Base-by-base conservation (phyloP, 2,888 invertebrate genomes). In the Adelphocoris suturalis region DNA sequence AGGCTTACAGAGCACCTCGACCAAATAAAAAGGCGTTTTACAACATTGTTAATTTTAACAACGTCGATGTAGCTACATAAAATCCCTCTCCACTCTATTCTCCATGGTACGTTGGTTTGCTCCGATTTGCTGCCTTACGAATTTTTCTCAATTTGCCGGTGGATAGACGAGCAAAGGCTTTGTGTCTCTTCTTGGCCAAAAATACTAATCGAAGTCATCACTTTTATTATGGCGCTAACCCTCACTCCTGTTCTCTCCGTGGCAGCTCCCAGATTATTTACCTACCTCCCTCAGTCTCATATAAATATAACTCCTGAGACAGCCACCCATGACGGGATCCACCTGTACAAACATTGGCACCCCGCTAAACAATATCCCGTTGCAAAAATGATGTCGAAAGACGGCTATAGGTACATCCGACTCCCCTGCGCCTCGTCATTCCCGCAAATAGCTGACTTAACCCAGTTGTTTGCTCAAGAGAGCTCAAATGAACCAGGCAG, bases 381-480 rank as follows among this genome's bases (percentile, higher is more conserved):
- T 78, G 78, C 78, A 47, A 78, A 28, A 78, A 78, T 46, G 78
- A 37, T 47, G 46, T 78, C 78, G 78, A 46, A 78, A 19, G 46
- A 78, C 46, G 47, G 47, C 46, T 46, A 78, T 46, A n/a, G n/a
- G n/a, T n/a, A 37, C 37, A 37, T 7, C 37, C 46, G 46, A 37
- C 78, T 16, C 47, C 9, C 16, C 16, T 78, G 14, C 19, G 16
- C 78, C 37, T 16, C 19, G 78, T 78, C 78, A 78, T 19, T 78
- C 78, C 78, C 78, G 47, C 78, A 78, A 78, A 78, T 78, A 78
- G 78, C 37, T 78, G 78, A 78, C 78, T 76, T 76, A 76, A 78
- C 78, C 78, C 78, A 78, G 78, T 78, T 78, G 78, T 78, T 68
- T 68, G 68, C 68, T 23, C 27, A 68, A 23, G 13, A 23, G 68